These are phyloP conservation scores for Melipona bicolor DNA, from an alignment of 2,888 invertebrate species.

Conservation along the genomic window DNA sequence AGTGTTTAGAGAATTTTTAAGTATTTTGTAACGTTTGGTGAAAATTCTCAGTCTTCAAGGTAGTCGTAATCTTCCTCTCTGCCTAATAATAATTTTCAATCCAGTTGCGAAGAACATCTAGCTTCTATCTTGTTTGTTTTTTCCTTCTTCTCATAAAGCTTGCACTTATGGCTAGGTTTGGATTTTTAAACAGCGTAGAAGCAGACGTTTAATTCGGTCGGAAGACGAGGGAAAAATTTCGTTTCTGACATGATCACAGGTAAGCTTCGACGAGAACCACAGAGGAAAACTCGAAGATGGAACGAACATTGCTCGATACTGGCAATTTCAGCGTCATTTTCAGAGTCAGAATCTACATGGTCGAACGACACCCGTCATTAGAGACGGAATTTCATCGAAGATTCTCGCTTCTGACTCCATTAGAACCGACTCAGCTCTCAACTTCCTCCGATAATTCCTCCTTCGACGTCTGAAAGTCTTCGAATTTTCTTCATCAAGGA, in stretches of 20 bases:
- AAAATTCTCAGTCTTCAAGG: background rate
- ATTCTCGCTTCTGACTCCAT: background rate
- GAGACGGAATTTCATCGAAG: slow-evolving; percentile 30
- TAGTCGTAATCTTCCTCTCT: background rate
- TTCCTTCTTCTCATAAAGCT: too few relatives aligned
- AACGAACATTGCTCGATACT: slow-evolving; percentile 25
- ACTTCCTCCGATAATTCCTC: background rate
- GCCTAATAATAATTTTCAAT: too few relatives aligned
- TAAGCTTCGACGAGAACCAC: background rate
- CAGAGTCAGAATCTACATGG: slow-evolving; percentile 58
- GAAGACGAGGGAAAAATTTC: too few relatives aligned
- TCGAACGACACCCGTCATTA: slow-evolving; percentile 31
- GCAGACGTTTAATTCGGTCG: too few relatives aligned
- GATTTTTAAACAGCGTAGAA: background rate
- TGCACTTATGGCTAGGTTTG: background rate
- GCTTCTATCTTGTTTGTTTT: too few relatives aligned
- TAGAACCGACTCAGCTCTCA: background rate
- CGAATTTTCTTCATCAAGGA: too few relatives aligned
- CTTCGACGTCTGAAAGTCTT: background rate
- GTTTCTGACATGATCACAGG: background rate
- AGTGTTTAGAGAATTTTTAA: too few relatives aligned
- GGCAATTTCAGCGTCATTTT: slow-evolving; percentile 69
- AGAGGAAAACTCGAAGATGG: background rate
- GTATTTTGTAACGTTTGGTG: background rate
- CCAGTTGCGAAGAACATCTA: too few relatives aligned